Base-by-base conservation (phyloP, 2,797 vertebrate genomes). In the Chrosomus eos region DNA sequence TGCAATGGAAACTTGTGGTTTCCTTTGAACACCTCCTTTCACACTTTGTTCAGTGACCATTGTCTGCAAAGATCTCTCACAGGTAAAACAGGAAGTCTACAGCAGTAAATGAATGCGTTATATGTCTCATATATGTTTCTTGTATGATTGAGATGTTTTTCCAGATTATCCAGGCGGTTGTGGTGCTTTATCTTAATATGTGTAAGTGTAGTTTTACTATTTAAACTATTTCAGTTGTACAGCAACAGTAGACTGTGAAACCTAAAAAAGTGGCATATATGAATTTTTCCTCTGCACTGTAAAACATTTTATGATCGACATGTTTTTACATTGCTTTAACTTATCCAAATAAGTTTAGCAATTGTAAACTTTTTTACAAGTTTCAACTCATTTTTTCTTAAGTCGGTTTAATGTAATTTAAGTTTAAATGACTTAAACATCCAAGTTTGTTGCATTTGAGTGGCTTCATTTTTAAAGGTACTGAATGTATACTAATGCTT, bases 1-100 rank as follows among this genome's bases (percentile, higher is more conserved):
- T 19, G 45, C 3, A 23, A 74, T 36, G 72, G 72, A 74, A 74
- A 74, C 19, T 53, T 74, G 28, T 55, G 72, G 72, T 74, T 74
- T 36, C 48, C 7, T 6, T 23, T 33, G 0, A 21, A 21, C 28
- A 33, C 45, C 26, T 33, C 5, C 3, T 1, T 1, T 19, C 9
- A 53, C n/a, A 11, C 26, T 8, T 73, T 21, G 26, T 31, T 16
- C 28, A 53, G 7, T 53, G 19, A 4, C 10, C 10, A 51, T 3
- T 3, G 45, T 7, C 4, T 73, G 18, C 19, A 7, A 74, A 53
- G 19, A 11, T 53, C 1, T 31, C 8, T 33, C 5, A 7, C 40
- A 28, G 40, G 3, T 18, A 26, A 7, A 45, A 71, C 26, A 74
- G 10, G 70, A 33, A 23, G 28, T 19, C 5, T 16, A 53, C 28